A percentile compares a stretch with the other conserved stretches of the same genome.
Evolutionary conservation across 2,113 vertebrate genomes (phyloP).

Genomic region (Serinus canaria): DNA sequence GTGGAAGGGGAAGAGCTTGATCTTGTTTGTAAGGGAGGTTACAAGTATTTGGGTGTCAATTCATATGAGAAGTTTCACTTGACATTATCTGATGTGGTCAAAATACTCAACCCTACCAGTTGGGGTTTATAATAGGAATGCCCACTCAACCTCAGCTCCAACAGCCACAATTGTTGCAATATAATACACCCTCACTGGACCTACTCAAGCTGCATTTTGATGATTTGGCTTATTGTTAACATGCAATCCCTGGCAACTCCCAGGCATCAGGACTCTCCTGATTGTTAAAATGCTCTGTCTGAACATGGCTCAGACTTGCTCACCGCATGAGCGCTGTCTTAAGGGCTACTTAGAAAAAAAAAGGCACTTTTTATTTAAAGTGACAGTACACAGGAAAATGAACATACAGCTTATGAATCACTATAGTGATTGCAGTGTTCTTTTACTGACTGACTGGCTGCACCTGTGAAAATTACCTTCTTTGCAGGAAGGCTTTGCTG

Average conservation of each 20-base stretch:
- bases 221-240: not conserved
- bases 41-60: not conserved
- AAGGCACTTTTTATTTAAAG: not conserved
- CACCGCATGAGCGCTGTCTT: not conserved
- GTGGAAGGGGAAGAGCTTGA: not conserved
- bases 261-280: conserved; percentile 16
- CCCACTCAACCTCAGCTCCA: conserved; percentile 34
- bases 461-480: not conserved
- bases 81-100: not conserved
- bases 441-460: conserved; percentile 35
- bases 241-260: not conserved
- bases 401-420: conserved; percentile 5
- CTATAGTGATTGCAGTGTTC: not conserved
- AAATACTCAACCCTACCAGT: conserved; percentile 22
- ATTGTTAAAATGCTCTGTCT: conserved; percentile 16
- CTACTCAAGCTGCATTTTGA: conserved; percentile 33
- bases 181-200: conserved; percentile 6
- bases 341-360: conserved; percentile 28
- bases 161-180: not conserved
- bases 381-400: not conserved
- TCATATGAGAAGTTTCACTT: conserved; percentile 32
- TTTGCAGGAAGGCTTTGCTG: not conserved
- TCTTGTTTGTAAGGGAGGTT: not conserved
- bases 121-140: conserved; percentile 38
- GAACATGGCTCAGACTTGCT: conserved; percentile 15